Conservation (phyloP, 2,888 invertebrate genomes). For the Lepidochitona cinerea region DNA sequence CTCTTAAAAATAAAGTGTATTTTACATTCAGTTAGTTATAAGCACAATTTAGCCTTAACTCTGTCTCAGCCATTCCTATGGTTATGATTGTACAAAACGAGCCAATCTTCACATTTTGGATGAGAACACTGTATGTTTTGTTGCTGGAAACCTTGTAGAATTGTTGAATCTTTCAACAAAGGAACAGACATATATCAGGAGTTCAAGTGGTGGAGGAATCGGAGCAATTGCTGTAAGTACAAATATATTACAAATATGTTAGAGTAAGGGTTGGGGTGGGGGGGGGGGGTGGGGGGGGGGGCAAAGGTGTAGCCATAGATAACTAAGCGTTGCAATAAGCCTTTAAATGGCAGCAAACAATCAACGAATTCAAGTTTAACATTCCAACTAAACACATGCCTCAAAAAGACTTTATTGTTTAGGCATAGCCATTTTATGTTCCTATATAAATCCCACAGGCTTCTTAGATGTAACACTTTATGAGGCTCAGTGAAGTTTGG, state of each 20-base stretch:
- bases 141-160: conserved; percentile 85
- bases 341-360: too few species aligned
- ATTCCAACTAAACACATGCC: too few species aligned
- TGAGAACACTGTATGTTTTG: conserved; percentile 81
- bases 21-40: too few species aligned
- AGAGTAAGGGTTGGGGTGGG: not conserved
- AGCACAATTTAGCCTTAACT: not conserved
- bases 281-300: not conserved
- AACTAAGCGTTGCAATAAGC: not conserved
- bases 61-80: conserved; percentile 82
- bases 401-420: too few species aligned
- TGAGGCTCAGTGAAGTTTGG: too few species aligned
- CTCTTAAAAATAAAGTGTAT: too few species aligned
- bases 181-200: conserved; percentile 80
- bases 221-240: conserved; percentile 84
- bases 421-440: too few species aligned
- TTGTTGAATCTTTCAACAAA: conserved; percentile 81
- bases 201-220: conserved; percentile 84
- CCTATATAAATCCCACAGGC: too few species aligned
- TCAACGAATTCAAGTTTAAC: too few species aligned
- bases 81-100: conserved; percentile 85
- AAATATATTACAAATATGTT: too few species aligned
- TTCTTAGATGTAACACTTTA: too few species aligned
- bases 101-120: conserved; percentile 87
- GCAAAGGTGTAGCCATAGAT: not conserved